phyloP scores from a whole-genome alignment of 2,888 invertebrate genomes.

The Lasioglossum calceatum region DNA sequence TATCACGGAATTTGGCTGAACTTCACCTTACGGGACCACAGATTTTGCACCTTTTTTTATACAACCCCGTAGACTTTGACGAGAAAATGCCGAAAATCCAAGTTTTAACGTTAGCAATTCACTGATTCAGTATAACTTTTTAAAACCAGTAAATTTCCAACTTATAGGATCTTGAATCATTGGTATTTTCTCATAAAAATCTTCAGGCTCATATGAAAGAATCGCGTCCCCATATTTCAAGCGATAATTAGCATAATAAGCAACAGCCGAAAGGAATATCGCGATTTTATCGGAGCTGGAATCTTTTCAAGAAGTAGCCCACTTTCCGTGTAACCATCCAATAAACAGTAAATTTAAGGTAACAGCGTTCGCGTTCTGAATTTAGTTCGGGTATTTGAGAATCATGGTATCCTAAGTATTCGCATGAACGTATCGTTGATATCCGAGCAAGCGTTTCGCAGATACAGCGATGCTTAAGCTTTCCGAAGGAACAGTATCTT shows the following conservation, averaged over 20 bases:
- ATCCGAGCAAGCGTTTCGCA: background rate
- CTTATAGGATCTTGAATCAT: too few relatives aligned
- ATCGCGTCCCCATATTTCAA: too few relatives aligned
- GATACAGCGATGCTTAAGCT: background rate
- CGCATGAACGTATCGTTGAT: conserved; percentile 26
- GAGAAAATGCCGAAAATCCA: too few relatives aligned
- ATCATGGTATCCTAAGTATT: conserved; percentile 8
- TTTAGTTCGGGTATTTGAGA: conserved; percentile 7
- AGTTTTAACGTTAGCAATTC: too few relatives aligned
- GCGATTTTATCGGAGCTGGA: background rate
- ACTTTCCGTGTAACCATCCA: background rate
- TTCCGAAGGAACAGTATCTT: conserved; percentile 31
- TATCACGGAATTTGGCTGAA: background rate
- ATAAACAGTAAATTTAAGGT: conserved; percentile 1
- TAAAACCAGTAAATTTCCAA: too few relatives aligned
- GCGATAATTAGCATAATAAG: background rate
- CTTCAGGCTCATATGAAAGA: too few relatives aligned
- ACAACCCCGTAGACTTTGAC: too few relatives aligned
- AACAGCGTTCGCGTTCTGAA: background rate
- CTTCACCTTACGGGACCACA: too few relatives aligned
- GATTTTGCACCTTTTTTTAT: too few relatives aligned
- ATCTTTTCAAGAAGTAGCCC: conserved; percentile 6
- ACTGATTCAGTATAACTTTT: too few relatives aligned
- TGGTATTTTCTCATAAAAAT: too few relatives aligned
- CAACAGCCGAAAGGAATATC: background rate